Evolutionary conservation across 2,797 vertebrate species (phyloP), one percentile per base, ranked within the genome.

Genomic region (Phrynocephalus forsythii): DNA sequence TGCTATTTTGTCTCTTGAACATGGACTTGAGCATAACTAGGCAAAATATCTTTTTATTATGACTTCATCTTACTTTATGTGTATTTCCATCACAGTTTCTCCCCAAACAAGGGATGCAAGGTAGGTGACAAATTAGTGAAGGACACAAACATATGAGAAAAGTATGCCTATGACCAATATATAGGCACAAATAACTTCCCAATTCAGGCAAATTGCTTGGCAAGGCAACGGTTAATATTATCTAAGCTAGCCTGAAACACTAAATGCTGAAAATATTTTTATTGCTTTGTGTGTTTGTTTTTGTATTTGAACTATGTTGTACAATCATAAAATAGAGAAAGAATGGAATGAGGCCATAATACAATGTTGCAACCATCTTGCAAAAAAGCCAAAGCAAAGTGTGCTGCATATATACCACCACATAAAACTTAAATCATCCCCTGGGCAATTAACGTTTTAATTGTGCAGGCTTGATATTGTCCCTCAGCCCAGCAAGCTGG

Each of bases 321-420:
- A 66, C 30, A 66, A 80, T 69, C 13, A 82, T 82, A 69, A 82
- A 82, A 82, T 44, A 67, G 78, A 11, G 30, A 80, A 80, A 20
- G 78, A 80, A 63, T 67, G 20, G 79, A 81, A 81, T n/a, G 15
- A 69, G 38, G 48, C 10, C 33, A 48, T 28, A 50, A 50, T 48
- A 30, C 48, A 26, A 11, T 82, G 38, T 69, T 82, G 66, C 38
- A 69, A 48, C 63, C 63, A 68, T 69, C 38, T 48, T 48, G 38
- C 38, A 44, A 44, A 44, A 44, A 44, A 44, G 38, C 38, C 38
- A 44, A 44, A 44, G 38, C 38, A 44, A 44, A 44, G 38, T 44
- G 38, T 44, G 38, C 38, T 44, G 38, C 38, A 44, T 44, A 44
- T 44, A 44, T 44, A 44, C 38, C 38, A 44, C 38, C 38, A 44